Conservation (phyloP, 2,888 invertebrate species). For the Scaptomyza flava region DNA sequence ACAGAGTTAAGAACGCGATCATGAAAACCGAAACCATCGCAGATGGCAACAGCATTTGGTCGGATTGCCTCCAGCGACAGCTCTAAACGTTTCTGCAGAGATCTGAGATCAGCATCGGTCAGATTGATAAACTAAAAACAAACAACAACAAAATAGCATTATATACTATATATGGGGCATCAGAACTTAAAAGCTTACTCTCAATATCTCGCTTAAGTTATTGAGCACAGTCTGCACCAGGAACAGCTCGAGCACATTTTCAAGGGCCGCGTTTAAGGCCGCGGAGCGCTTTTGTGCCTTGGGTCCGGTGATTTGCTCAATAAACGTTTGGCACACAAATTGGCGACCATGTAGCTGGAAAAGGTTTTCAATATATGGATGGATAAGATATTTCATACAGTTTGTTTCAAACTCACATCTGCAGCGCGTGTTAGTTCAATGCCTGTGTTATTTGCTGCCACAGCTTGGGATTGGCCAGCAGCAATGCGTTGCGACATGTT, state of each 20-base stretch:
- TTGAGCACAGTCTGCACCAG: constrained; percentile 90
- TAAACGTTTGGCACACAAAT: constrained; percentile 89
- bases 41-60: constrained; percentile 94
- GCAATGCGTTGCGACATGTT: constrained; percentile 89
- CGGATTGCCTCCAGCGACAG: constrained; percentile 89
- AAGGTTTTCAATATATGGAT: too few relatives aligned
- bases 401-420: constrained; percentile 85
- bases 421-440: constrained; percentile 92
- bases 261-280: constrained; percentile 87
- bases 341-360: constrained; percentile 92
- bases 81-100: constrained; percentile 89
- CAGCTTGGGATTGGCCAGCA: constrained; percentile 88
- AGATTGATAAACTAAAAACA: constrained; percentile 67
- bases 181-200: constrained; percentile 85
- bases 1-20: constrained; percentile 91
- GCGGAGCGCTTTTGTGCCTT: constrained; percentile 85
- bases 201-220: constrained; percentile 90
- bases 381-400: not conserved
- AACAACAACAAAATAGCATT: too few relatives aligned
- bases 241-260: constrained; percentile 91
- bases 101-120: constrained; percentile 69
- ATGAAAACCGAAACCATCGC: constrained; percentile 95
- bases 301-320: constrained; percentile 85
- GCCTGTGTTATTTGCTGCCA: constrained; percentile 94
- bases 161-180: too few relatives aligned